These are phyloP conservation scores for Cavia aperea DNA, from an alignment of 2,113 vertebrate species.

Conservation along the genomic window DNA sequence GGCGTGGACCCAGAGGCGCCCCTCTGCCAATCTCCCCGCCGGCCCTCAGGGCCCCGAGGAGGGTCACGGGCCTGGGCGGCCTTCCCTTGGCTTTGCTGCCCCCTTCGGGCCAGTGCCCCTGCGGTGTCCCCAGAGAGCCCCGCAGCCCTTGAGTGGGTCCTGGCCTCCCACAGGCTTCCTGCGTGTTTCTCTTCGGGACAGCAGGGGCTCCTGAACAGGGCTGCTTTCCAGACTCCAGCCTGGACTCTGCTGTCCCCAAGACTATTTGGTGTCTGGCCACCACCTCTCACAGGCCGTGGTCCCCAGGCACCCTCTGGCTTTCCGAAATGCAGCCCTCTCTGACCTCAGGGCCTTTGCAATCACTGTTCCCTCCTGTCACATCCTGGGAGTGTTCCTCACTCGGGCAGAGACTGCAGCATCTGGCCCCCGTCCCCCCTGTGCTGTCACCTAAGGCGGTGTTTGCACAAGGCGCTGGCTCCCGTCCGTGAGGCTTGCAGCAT, in stretches of 20 bases:
- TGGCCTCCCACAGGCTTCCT: not conserved
- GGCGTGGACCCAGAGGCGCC: not conserved
- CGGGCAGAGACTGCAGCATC: not conserved
- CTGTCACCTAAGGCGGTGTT: not conserved
- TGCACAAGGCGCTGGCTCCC: not conserved
- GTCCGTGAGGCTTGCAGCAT: accelerated
- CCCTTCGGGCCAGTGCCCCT: not conserved
- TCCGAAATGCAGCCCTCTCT: not conserved
- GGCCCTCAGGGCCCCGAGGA: not conserved
- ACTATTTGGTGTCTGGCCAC: not conserved
- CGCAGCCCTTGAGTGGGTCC: not conserved
- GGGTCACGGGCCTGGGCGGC: not conserved
- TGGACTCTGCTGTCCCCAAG: not conserved
- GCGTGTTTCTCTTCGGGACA: too few relatives aligned
- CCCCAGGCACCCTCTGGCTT: not conserved
- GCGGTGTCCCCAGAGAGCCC: not conserved
- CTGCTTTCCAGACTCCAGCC: not conserved
- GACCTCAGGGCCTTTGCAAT: not conserved
- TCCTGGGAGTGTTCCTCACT: not conserved
- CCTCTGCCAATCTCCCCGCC: not conserved
- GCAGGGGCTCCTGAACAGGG: not conserved
- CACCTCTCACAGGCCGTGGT: not conserved
- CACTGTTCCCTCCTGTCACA: not conserved
- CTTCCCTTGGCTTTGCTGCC: not conserved
- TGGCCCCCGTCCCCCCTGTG: not conserved